phyloP scores from a whole-genome alignment of 2,113 vertebrate genomes.

The Ptychochromis oligacanthus region DNA sequence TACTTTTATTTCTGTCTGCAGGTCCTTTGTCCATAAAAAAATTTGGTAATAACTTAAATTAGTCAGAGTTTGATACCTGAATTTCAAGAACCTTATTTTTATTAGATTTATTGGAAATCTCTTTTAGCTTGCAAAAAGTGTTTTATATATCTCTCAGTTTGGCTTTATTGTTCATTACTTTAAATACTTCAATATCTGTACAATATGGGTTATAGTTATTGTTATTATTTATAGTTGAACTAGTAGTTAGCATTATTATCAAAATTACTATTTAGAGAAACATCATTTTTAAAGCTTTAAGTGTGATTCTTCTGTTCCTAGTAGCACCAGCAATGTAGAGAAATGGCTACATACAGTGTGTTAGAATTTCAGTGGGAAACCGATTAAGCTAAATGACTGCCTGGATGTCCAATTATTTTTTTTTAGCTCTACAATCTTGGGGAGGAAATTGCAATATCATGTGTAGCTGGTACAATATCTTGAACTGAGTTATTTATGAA shows the following conservation, averaged over 20 bases:
- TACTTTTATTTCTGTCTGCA: constrained; percentile 51
- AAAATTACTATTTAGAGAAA: constrained; percentile 3
- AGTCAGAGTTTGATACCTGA: constrained; percentile 1
- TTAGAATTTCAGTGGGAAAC: constrained; percentile 47
- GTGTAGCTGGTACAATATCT: constrained; percentile 50
- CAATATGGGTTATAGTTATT: background rate
- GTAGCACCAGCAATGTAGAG: background rate
- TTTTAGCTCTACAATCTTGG: constrained; percentile 43
- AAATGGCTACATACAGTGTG: constrained; percentile 20
- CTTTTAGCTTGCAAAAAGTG: background rate
- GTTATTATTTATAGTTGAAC: background rate
- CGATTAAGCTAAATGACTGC: constrained; percentile 62
- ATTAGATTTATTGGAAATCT: background rate
- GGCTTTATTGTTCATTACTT: background rate
- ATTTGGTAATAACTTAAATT: constrained; percentile 9
- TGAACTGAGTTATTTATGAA: constrained; percentile 61
- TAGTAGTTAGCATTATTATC: background rate
- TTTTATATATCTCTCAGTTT: background rate
- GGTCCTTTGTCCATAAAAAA: constrained; percentile 27
- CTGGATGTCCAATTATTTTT: constrained; percentile 65
- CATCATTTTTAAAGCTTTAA: background rate
- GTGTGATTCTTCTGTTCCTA: background rate
- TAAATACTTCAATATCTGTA: background rate
- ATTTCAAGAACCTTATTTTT: background rate
- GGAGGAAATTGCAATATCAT: constrained; percentile 56